A percentile compares a stretch with the other conserved stretches of the same genome.
Evolutionary conservation across 2,888 invertebrate species (phyloP).

Genomic region (Ochlodes sylvanus): DNA sequence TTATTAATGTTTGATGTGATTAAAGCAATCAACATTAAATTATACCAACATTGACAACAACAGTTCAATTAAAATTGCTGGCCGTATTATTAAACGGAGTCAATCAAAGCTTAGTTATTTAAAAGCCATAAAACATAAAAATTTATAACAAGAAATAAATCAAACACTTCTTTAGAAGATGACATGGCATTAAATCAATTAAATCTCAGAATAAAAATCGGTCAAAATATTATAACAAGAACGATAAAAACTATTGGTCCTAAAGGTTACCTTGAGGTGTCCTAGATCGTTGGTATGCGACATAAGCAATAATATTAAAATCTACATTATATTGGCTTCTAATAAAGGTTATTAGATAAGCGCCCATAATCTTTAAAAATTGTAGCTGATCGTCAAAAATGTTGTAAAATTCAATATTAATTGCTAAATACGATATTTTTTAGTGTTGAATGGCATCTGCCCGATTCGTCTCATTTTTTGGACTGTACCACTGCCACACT

Average conservation of each 20-base stretch:
- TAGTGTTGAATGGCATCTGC: too few species aligned
- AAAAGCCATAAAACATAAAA: not conserved
- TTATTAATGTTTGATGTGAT: slow-evolving; percentile 10
- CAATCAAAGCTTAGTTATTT: not conserved
- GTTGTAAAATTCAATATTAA: too few species aligned
- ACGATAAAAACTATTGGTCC: not conserved
- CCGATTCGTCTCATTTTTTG: not conserved
- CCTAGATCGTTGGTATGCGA: too few species aligned
- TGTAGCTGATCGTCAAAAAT: too few species aligned
- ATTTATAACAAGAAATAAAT: not conserved
- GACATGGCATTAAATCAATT: not conserved
- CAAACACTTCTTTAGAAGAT: not conserved
- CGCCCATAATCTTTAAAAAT: too few species aligned
- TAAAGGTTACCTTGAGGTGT: slow-evolving; percentile 5
- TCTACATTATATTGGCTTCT: too few species aligned
- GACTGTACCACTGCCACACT: not conserved
- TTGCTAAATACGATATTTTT: too few species aligned
- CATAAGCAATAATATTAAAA: too few species aligned
- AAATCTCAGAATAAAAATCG: not conserved
- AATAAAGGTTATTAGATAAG: too few species aligned
- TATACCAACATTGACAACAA: not conserved
- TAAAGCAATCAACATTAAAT: slow-evolving; percentile 12
- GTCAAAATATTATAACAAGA: not conserved
- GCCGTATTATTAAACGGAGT: not conserved
- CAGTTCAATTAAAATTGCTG: not conserved